Evolutionary conservation across 1,140 invertebrate species (phyloP), one percentile per base, ranked within the genome.

Genomic region (Drosophila erecta): DNA sequence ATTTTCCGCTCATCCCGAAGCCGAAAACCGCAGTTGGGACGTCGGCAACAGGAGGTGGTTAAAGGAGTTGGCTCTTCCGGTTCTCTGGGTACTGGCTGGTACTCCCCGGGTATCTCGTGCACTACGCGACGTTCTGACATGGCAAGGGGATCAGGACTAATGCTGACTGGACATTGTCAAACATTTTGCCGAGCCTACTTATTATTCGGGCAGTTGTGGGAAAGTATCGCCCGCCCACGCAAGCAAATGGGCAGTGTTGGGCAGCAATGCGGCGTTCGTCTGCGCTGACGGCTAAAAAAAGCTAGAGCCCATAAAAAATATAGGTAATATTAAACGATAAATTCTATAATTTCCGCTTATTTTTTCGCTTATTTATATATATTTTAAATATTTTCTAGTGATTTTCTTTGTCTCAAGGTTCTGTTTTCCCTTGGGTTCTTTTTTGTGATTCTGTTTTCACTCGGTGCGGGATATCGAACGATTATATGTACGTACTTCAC

Each of bases 151-250:
- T 43, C 24, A 33, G 17, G 46, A 59, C 40, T 56, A 37, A 58
- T 41, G 47, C 50, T 38, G 41, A 73, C 59, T 83, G 62, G 22
- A 38, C 79, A 69, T 60, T 43, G 56, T 62, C 47, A 66, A 53
- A 44, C 47, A 70, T 65, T 72, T 76, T 79, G n/a, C 50, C 41
- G 14, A 46, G 65, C 57, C 66, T 62, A 89, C 89, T 78, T 89
- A 89, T 79, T 87, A 87, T 87, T 89, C 83, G 70, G 47, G 69
- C 83, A 87, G 83, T 73, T 87, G 83, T 83, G 60, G 57, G 41
- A 27, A 86, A 87, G 76, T 0, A 27, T 5, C 47, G 62, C 59
- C 78, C 76, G 55, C 76, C 72, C 33, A 79, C 59, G 66, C 79
- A 83, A 87, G 66, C 83, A 76, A 86, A 78, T 12, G 24, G 4